Conservation (phyloP, 2,797 vertebrate species). For the Lepilemur ruficaudatus region DNA sequence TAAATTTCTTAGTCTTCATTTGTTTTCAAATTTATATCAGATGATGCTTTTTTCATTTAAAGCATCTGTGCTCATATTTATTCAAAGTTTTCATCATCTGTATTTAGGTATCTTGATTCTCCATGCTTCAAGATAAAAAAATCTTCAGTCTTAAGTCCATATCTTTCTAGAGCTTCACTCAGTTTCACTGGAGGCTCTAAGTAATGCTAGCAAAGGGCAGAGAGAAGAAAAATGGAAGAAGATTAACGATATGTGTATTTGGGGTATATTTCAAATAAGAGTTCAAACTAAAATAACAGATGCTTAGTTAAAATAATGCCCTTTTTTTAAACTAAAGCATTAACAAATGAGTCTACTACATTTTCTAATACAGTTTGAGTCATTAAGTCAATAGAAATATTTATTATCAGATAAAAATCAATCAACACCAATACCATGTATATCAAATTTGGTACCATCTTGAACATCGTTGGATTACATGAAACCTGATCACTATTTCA, state of each 20-base stretch:
- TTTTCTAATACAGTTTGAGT: neutral
- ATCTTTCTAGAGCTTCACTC: constrained; percentile 90
- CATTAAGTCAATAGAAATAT: neutral
- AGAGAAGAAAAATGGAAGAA: constrained; percentile 23
- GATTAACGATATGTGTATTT: neutral
- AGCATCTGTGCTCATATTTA: constrained; percentile 72
- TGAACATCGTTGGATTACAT: neutral
- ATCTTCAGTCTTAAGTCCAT: constrained; percentile 88
- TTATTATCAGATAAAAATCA: neutral
- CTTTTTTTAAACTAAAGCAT: neutral
- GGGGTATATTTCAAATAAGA: neutral
- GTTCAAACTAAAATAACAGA: constrained; percentile 27
- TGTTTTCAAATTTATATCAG: constrained; percentile 51
- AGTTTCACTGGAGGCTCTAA: constrained; percentile 93
- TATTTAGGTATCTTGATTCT: constrained; percentile 89
- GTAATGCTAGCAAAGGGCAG: constrained; percentile 88
- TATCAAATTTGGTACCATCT: neutral
- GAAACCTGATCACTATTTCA: neutral
- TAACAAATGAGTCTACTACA: neutral
- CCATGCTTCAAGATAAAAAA: constrained; percentile 96
- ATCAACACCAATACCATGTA: neutral
- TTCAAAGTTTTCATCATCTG: constrained; percentile 83
- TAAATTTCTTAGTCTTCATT: constrained; percentile 48
- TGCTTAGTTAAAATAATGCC: neutral
- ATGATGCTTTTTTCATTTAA: constrained; percentile 18